Conservation (phyloP, 1,140 invertebrate species). For the Rhopalosiphum padi region DNA sequence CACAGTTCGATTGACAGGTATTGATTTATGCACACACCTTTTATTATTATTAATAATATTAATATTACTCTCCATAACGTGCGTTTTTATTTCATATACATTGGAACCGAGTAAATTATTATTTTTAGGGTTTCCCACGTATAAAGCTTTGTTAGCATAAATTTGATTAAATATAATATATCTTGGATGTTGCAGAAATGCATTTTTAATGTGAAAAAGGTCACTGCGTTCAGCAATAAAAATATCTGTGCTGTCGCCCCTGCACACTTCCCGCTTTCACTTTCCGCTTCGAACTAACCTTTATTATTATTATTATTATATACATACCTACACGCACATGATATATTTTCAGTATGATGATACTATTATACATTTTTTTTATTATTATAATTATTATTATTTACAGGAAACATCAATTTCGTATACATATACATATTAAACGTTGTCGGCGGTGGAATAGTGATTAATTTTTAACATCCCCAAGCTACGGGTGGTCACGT, state of each 20-base stretch:
- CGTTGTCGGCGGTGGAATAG: neutral
- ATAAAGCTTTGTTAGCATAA: neutral
- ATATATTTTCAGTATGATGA: neutral
- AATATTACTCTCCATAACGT: neutral
- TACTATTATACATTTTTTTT: neutral
- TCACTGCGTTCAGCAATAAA: neutral
- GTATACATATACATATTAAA: neutral
- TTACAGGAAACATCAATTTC: neutral
- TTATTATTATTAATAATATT: neutral
- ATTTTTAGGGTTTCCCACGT: neutral
- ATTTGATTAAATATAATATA: conserved; percentile 29
- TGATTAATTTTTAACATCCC: conserved; percentile 20
- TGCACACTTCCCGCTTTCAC: neutral
- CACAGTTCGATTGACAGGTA: neutral
- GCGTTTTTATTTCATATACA: neutral
- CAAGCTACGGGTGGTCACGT: neutral
- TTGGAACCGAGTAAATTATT: neutral
- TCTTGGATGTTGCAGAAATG: neutral
- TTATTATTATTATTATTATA: neutral
- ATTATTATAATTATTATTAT: neutral
- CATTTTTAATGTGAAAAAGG: conserved; percentile 20
- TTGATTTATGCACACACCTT: neutral
- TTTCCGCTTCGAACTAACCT: neutral
- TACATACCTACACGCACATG: neutral
- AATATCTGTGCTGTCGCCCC: neutral